A percentile compares a stretch with the other conserved stretches of the same genome.
Evolutionary conservation across 1,140 invertebrate species (phyloP).

Genomic region (Doryteuthis pealeii): DNA sequence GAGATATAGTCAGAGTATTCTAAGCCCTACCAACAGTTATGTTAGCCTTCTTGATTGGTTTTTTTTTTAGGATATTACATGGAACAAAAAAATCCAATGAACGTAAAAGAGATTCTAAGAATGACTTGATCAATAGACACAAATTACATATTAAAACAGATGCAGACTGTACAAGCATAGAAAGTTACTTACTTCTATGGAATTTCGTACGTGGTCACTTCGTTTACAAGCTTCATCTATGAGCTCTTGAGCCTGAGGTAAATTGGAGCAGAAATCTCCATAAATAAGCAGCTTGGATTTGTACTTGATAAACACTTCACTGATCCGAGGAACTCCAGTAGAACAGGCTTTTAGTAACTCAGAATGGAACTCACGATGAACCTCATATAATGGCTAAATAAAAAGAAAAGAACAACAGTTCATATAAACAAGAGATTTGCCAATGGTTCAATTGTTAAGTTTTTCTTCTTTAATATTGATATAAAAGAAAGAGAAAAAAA

Average conservation of each 20-base stretch:
- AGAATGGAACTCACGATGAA: slow-evolving; percentile 80
- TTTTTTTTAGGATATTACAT: no score
- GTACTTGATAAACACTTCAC: slow-evolving; percentile 76
- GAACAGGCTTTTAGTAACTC: slow-evolving; percentile 75
- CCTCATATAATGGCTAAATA: slow-evolving; percentile 76
- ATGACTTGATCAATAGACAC: no score
- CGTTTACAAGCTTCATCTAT: slow-evolving; percentile 75
- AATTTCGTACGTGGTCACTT: slow-evolving; percentile 65
- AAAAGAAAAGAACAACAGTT: slow-evolving; percentile 29
- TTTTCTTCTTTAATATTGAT: no score
- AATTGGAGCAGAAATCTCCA: slow-evolving; percentile 92
- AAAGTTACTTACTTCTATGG: slow-evolving; percentile 62
- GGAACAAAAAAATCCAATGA: no score
- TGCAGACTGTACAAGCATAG: neutral
- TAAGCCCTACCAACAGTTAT: no score
- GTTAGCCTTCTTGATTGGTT: no score
- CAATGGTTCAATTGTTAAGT: neutral
- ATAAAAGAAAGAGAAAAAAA: no score
- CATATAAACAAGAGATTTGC: neutral
- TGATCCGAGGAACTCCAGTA: slow-evolving; percentile 57
- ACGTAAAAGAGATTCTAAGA: no score
- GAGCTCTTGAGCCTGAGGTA: slow-evolving; percentile 76
- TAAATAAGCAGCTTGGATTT: slow-evolving; percentile 90
- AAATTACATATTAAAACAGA: neutral
- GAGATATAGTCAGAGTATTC: no score